Evolutionary conservation across 2,113 vertebrate genomes (phyloP).

Genomic region (Paedocypris sp.): DNA sequence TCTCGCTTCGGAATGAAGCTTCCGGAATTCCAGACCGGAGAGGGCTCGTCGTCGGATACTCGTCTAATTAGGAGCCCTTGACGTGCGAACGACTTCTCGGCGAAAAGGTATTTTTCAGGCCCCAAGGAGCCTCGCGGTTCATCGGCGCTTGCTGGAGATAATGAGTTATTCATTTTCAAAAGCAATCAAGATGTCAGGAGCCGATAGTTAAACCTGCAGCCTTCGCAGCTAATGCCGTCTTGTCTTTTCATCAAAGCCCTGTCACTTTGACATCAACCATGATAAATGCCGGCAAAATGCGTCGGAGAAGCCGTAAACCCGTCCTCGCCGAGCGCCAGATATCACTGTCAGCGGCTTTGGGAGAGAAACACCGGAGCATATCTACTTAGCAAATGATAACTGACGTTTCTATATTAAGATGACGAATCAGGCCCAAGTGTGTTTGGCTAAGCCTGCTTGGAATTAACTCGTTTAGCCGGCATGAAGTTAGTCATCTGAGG

Average conservation of each 20-base stretch:
- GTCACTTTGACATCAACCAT: constrained; percentile 30
- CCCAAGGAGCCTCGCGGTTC: constrained; percentile 9
- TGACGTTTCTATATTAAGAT: constrained; percentile 29
- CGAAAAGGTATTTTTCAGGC: constrained; percentile 8
- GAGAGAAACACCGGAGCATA: constrained; percentile 11
- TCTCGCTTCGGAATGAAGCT: constrained; percentile 1
- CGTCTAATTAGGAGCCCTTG: constrained; percentile 20
- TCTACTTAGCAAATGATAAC: constrained; percentile 30
- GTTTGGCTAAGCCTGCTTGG: constrained; percentile 13
- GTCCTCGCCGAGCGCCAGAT: constrained; percentile 17
- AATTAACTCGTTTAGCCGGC: constrained; percentile 28
- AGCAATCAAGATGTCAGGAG: constrained; percentile 40
- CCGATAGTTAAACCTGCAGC: constrained; percentile 31
- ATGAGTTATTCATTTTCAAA: constrained; percentile 42
- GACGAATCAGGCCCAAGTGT: constrained; percentile 19
- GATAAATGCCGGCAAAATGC: constrained; percentile 25
- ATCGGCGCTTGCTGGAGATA: constrained; percentile 25
- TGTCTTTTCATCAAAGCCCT: constrained; percentile 37
- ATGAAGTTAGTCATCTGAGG: constrained; percentile 20
- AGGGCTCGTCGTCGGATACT: constrained; percentile 11
- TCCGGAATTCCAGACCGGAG: constrained; percentile 7
- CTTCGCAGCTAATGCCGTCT: constrained; percentile 30
- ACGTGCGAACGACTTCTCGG: constrained; percentile 21
- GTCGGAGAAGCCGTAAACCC: constrained; percentile 22
- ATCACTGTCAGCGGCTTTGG: constrained; percentile 14